These are phyloP conservation scores for Muscicapa striata DNA, from an alignment of 2,797 vertebrate species.

Conservation along the genomic window DNA sequence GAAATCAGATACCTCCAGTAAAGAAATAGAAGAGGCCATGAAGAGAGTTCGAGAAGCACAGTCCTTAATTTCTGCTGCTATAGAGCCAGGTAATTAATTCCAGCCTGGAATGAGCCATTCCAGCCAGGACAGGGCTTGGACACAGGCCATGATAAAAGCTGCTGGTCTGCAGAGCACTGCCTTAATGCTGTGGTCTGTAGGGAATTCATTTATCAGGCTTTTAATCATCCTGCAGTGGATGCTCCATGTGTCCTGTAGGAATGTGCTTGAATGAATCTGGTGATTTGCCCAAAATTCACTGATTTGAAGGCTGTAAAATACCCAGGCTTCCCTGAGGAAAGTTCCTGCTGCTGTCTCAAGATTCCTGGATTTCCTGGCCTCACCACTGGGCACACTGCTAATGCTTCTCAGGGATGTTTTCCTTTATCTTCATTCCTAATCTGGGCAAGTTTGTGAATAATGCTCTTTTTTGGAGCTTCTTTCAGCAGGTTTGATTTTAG, in stretches of 20 bases:
- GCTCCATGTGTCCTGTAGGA: neutral
- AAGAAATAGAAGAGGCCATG: conserved; percentile 99
- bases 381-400: neutral
- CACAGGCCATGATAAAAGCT: fast-evolving
- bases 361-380: neutral
- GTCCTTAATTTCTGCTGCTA: conserved; percentile 96
- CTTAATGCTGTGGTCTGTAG: fast-evolving
- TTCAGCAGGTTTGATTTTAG: neutral
- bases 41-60: conserved; percentile 97
- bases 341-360: neutral
- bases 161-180: neutral
- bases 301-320: neutral
- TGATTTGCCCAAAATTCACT: neutral
- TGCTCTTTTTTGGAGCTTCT: neutral
- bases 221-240: neutral
- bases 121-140: neutral
- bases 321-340: no score
- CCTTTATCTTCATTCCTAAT: neutral
- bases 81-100: conserved; percentile 88
- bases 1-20: conserved; percentile 93
- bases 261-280: fast-evolving
- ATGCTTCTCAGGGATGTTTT: neutral
- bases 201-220: neutral
- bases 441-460: neutral
- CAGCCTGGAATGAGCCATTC: neutral